A percentile compares a stretch with the other conserved stretches of the same genome.
These are phyloP conservation scores for Trissolcus basalis DNA, from an alignment of 1,140 invertebrate genomes.

Conservation along the genomic window DNA sequence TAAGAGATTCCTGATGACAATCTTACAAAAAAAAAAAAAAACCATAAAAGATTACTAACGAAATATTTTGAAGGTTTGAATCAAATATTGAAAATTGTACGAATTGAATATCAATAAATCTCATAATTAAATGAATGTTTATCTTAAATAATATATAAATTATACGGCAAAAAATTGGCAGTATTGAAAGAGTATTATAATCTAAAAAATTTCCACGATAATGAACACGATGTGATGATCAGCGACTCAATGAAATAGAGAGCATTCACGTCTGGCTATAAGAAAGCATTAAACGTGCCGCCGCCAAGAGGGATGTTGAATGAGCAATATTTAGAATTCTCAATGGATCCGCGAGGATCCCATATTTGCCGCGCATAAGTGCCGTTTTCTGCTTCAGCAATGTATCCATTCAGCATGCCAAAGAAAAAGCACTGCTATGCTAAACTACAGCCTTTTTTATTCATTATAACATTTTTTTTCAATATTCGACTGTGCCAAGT, in stretches of 20 bases:
- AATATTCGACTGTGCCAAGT: not conserved
- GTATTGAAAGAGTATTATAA: constrained; percentile 51
- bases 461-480: constrained; percentile 21
- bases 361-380: constrained; percentile 69
- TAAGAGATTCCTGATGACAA: too few relatives aligned
- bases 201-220: constrained; percentile 57
- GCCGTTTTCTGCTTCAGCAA: constrained; percentile 40
- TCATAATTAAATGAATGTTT: too few relatives aligned
- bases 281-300: constrained; percentile 64
- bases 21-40: too few relatives aligned
- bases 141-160: too few relatives aligned
- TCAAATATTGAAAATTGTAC: too few relatives aligned
- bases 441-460: constrained; percentile 40
- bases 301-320: constrained; percentile 63
- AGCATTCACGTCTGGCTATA: constrained; percentile 53
- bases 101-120: too few relatives aligned
- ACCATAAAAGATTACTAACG: too few relatives aligned
- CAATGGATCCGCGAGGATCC: constrained; percentile 61
- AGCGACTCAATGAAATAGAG: constrained; percentile 63
- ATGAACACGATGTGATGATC: constrained; percentile 59
- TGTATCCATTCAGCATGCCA: constrained; percentile 1
- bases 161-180: constrained; percentile 38
- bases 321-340: constrained; percentile 69
- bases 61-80: too few relatives aligned
- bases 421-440: not conserved